Conservation (phyloP, 2,113 vertebrate genomes). For the human (Homo sapiens) region DNA sequence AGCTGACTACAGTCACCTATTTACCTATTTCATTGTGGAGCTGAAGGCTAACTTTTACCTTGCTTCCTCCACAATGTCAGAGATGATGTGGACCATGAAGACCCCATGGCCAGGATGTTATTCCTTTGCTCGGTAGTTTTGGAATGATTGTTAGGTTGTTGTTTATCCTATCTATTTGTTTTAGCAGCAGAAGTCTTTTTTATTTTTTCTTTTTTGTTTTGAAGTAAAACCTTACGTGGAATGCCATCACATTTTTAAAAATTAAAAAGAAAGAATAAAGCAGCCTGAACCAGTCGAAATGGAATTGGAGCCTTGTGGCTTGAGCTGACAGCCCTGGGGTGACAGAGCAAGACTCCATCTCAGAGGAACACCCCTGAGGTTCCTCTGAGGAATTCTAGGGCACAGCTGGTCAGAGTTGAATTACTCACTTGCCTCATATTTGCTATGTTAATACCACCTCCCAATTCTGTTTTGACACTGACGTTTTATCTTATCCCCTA, state of each 20-base stretch:
- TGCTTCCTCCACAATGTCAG: not conserved
- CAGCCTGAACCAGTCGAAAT: not conserved
- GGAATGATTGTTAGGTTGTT: not conserved
- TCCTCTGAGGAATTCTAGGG: not conserved
- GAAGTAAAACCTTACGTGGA: not conserved
- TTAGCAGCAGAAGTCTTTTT: not conserved
- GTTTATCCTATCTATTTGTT: not conserved
- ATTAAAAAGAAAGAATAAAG: not conserved
- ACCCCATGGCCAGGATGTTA: rapidly evolving
- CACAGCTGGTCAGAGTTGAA: not conserved
- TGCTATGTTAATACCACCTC: not conserved
- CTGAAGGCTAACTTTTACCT: not conserved
- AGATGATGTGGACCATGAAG: not conserved
- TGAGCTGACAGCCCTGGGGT: not conserved
- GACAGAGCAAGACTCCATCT: no score
- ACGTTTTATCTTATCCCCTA: not conserved
- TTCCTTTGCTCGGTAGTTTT: not conserved
- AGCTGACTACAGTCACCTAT: not conserved
- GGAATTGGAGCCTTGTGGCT: rapidly evolving
- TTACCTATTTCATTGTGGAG: not conserved
- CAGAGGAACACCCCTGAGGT: not conserved
- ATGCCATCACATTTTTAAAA: not conserved
- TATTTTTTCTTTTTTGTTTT: no score
- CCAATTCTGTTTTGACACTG: not conserved
- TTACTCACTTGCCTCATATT: not conserved